Conservation (phyloP, 2,113 vertebrate species). For the Galemys pyrenaicus region DNA sequence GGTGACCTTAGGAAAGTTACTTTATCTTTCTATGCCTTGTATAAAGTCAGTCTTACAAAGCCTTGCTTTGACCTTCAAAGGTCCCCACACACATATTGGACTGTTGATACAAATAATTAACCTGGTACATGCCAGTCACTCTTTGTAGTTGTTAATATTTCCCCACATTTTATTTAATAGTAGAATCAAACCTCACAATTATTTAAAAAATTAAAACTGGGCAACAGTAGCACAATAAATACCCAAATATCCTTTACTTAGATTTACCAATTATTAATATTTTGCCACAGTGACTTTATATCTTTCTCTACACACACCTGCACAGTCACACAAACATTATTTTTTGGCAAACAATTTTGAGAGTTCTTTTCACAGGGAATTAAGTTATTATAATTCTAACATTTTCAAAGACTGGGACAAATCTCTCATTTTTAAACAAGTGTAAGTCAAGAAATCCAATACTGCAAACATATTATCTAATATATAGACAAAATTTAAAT, state of each 20-base stretch:
- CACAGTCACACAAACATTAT: neutral
- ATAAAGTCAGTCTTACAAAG: neutral
- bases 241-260: neutral
- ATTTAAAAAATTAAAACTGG: neutral
- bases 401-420: neutral
- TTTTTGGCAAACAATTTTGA: neutral
- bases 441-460: neutral
- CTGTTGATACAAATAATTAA: neutral
- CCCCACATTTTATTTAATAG: neutral
- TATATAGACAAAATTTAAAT: neutral
- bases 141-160: neutral
- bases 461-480: neutral
- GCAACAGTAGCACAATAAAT: neutral
- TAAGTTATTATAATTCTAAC: neutral
- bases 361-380: conserved; percentile 16
- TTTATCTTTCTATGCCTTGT: neutral
- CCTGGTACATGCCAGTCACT: too few relatives aligned
- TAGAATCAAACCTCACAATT: neutral
- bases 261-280: too few relatives aligned
- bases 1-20: neutral
- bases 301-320: too few relatives aligned
- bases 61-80: neutral
- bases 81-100: too few relatives aligned
- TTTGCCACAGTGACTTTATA: too few relatives aligned
- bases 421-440: too few relatives aligned